Conservation (phyloP, 2,113 vertebrate genomes). For the Xerus inauris region DNA sequence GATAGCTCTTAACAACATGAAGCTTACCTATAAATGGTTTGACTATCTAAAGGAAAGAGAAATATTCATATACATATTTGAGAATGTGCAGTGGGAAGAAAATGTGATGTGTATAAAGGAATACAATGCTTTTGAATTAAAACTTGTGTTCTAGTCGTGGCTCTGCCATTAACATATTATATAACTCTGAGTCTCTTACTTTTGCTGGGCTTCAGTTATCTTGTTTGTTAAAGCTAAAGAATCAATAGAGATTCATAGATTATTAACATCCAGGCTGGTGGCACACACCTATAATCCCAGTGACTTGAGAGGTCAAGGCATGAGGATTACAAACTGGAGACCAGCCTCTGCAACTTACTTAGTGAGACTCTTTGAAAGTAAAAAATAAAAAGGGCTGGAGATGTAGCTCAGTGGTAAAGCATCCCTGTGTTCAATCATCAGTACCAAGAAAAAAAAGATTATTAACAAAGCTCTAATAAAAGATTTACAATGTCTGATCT, state of each 20-base stretch:
- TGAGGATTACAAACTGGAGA: too few relatives aligned
- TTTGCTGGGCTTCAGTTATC: background rate
- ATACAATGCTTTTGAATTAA: background rate
- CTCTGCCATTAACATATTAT: slow-evolving; percentile 3
- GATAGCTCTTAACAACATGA: background rate
- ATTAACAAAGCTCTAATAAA: background rate
- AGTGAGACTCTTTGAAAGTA: too few relatives aligned
- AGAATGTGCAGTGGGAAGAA: background rate
- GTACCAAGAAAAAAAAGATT: background rate
- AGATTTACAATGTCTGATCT: background rate
- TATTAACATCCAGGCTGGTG: background rate
- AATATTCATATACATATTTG: background rate
- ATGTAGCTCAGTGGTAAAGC: too few relatives aligned
- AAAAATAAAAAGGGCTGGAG: too few relatives aligned
- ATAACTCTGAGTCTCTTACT: background rate
- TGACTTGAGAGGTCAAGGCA: too few relatives aligned
- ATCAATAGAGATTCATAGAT: background rate
- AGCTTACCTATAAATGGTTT: background rate
- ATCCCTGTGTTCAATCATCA: too few relatives aligned
- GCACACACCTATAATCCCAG: too few relatives aligned
- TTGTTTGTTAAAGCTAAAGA: background rate
- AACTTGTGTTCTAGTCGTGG: background rate
- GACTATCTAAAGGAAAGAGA: background rate
- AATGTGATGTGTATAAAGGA: background rate
- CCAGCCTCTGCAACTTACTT: too few relatives aligned